Base-by-base conservation (phyloP, 2,797 vertebrate species). In the Falco novaeseelandiae region DNA sequence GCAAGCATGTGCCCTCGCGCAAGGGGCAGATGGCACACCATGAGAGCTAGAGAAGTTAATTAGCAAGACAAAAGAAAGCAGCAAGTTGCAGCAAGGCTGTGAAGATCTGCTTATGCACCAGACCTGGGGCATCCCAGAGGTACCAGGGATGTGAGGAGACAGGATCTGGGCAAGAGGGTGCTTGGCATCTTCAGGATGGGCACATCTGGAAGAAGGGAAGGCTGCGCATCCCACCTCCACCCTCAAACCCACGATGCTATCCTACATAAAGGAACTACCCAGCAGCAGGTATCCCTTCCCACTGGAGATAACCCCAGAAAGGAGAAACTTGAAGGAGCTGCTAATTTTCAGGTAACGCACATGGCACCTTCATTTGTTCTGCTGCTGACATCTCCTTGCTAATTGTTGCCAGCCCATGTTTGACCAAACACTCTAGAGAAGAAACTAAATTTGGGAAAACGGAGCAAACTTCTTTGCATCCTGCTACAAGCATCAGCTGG, bases 11-110 rank as follows among this genome's bases (percentile, higher is more conserved):
- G 95, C 83, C 92, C 94, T 27, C 8, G 1, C 3, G 1, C 34
- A 9, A 34, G 87, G 91, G 95, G 96, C 96, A 96, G 94, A 94
- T 95, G 96, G 96, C 87, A 27, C 67, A 27, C 84, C 55, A 18
- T 0, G 13, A 21, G 92, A 19, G 63, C 44, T 12, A 67, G 62
- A 91, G 94, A 77, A 96, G 89, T 90, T 96, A 82, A 96, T 97
- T 93, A 96, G 87, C 82, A 55, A 76, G 48, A 44, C 63, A 70
- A 54, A 72, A 87, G 74, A 34, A 66, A 62, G 89, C 93, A 89
- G 84, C 51, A 9, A 63, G 67, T 4, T 32, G 42, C 55, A 59
- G 94, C 51, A 14, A 73, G 91, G 91, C 6, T 40, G 40, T 2
- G 82, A 79, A 51, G 73, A 19, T 57, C 49, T 19, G 52, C 61